Percentiles rank a stretch among this genome's conserved stretches.
These are phyloP conservation scores for Microctenopoma lineatum DNA, from an alignment of 2,797 vertebrate genomes.

Conservation along the genomic window DNA sequence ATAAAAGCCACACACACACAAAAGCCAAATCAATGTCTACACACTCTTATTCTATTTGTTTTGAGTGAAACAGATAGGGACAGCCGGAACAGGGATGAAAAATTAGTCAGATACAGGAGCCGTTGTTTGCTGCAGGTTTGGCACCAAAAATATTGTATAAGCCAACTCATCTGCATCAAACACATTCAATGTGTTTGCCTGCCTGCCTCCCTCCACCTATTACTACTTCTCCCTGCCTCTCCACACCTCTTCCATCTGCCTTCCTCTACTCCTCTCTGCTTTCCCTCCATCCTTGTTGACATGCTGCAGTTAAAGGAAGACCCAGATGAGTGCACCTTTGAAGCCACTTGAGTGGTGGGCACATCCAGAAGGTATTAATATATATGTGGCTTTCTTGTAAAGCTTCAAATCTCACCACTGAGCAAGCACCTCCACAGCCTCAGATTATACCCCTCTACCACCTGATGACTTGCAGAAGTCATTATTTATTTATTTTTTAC, in stretches of 20 bases:
- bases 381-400: slow-evolving; percentile 66
- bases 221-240: slow-evolving; percentile 22
- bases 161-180: slow-evolving; percentile 58
- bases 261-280: neutral
- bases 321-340: slow-evolving; percentile 76
- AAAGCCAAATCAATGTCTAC: slow-evolving; percentile 19
- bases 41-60: slow-evolving; percentile 18
- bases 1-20: slow-evolving; percentile 27
- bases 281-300: slow-evolving; percentile 58
- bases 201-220: slow-evolving; percentile 23
- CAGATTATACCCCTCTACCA: slow-evolving; percentile 53
- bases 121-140: slow-evolving; percentile 55
- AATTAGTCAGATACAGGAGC: slow-evolving; percentile 32
- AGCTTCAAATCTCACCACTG: slow-evolving; percentile 69
- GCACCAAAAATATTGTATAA: slow-evolving; percentile 26
- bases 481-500: slow-evolving; percentile 64
- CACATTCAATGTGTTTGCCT: slow-evolving; percentile 18
- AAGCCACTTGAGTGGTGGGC: slow-evolving; percentile 61
- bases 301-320: slow-evolving; percentile 73
- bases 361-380: slow-evolving; percentile 66
- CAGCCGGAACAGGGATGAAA: slow-evolving; percentile 23
- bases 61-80: slow-evolving; percentile 32
- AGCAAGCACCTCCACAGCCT: slow-evolving; percentile 55
- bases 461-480: slow-evolving; percentile 68
- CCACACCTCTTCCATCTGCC: slow-evolving; percentile 1